Evolutionary conservation across 2,888 invertebrate species (phyloP).

Genomic region (Hymenopus coronatus): DNA sequence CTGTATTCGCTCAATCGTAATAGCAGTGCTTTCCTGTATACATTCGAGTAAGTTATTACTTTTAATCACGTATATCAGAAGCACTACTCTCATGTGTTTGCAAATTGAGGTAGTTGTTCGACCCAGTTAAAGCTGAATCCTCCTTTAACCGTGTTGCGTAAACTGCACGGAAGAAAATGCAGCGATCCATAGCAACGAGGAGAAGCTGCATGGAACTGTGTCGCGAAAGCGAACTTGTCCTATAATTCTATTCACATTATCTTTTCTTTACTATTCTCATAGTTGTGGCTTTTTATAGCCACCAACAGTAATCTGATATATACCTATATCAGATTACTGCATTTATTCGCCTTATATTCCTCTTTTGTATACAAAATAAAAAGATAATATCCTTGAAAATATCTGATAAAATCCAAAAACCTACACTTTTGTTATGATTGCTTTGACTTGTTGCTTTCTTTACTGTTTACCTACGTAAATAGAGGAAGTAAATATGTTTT

Average conservation of each 20-base stretch:
- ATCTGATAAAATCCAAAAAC: too few relatives aligned
- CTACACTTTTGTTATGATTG: too few relatives aligned
- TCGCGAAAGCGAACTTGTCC: neutral
- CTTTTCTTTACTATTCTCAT: neutral
- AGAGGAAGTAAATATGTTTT: too few relatives aligned
- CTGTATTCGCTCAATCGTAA: neutral
- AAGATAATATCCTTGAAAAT: too few relatives aligned
- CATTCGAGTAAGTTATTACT: neutral
- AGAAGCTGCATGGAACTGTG: neutral
- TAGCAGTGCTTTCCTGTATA: neutral
- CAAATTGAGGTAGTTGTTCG: neutral
- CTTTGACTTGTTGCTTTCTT: too few relatives aligned
- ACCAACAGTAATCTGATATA: too few relatives aligned
- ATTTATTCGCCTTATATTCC: too few relatives aligned
- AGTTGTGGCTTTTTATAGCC: too few relatives aligned
- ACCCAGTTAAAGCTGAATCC: neutral
- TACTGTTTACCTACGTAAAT: too few relatives aligned
- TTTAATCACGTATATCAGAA: neutral
- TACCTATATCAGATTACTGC: too few relatives aligned
- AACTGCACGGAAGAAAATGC: neutral
- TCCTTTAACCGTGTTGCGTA: neutral
- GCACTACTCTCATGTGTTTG: neutral
- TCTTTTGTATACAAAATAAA: too few relatives aligned
- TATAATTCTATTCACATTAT: neutral
- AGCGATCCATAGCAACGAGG: neutral